These are phyloP conservation scores for Daubentonia madagascariensis DNA, from an alignment of 2,113 vertebrate species.

Conservation along the genomic window DNA sequence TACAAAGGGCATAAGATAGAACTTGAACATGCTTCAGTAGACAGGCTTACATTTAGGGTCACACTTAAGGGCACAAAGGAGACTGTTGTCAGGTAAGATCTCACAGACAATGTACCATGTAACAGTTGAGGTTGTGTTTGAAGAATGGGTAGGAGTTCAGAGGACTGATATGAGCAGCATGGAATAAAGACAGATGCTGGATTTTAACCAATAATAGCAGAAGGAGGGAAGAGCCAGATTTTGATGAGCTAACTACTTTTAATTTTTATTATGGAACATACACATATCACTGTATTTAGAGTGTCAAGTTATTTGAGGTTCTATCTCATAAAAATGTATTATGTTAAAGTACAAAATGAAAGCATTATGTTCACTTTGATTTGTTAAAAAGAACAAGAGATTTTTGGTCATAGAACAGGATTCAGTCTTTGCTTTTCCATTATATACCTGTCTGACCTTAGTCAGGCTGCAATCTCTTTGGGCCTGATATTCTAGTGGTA, in stretches of 20 bases:
- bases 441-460: not conserved
- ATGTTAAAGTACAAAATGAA: not conserved
- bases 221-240: not conserved
- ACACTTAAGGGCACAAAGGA: not conserved
- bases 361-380: not conserved
- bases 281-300: not conserved
- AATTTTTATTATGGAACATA: not conserved
- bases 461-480: not conserved
- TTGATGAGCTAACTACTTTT: not conserved
- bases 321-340: not conserved
- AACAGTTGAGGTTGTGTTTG: not conserved
- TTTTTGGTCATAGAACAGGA: not conserved
- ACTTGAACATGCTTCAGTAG: not conserved
- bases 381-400: not conserved
- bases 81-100: accelerated
- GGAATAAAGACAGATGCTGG: not conserved
- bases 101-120: not conserved
- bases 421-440: not conserved
- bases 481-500: not conserved
- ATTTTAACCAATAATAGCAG: not conserved
- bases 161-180: not conserved
- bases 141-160: not conserved
- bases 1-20: not conserved
- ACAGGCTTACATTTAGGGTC: not conserved
- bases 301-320: not conserved